Evolutionary conservation across 2,797 vertebrate genomes (phyloP), one percentile per base, ranked within the genome.

Genomic region (Malurus splendens): DNA sequence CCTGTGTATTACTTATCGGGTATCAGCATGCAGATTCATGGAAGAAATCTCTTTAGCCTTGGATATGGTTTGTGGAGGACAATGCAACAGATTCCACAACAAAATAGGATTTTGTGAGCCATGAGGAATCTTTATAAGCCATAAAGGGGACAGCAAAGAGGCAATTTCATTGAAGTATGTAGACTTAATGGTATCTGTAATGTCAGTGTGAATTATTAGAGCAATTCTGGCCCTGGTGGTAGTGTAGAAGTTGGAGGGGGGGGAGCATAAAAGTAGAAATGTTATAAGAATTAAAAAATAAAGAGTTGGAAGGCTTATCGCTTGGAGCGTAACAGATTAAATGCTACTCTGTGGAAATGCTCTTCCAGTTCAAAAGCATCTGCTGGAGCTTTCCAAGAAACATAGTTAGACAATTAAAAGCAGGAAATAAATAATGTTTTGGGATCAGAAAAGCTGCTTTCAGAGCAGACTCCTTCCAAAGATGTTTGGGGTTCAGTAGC

Each of bases 131-230:
- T 95, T 97, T 96, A 96, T 96, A 93, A 95, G 87, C 87, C 78
- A 77, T 91, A 95, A 95, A 91, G 77, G 88, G 95, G 96, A 94
- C 92, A 96, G 94, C 90, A 94, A 93, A 85, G 92, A 96, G 91
- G 94, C 92, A 91, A 93, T 97, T 97, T 92, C 87, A 90, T 85
- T 96, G 95, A 97, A 94, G 87, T 94, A 96, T 96, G 91, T 92
- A 92, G 95, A 90, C 92, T 96, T 97, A 97, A 97, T 95, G 90
- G 90, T 93, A 93, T 95, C 89, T 78, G 59, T 95, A 94, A 94
- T 94, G 95, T 96, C 96, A 95, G 45, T 32, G 55, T 96, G 96
- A 97, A 90, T 97, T 96, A 97, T 95, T 96, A 94, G 92, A 87
- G 90, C 82, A 95, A 96, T 96, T 95, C 91, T 92, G 93, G 93